Evolutionary conservation across 2,888 invertebrate genomes (phyloP).

Genomic region (Athripsodes cinereus): DNA sequence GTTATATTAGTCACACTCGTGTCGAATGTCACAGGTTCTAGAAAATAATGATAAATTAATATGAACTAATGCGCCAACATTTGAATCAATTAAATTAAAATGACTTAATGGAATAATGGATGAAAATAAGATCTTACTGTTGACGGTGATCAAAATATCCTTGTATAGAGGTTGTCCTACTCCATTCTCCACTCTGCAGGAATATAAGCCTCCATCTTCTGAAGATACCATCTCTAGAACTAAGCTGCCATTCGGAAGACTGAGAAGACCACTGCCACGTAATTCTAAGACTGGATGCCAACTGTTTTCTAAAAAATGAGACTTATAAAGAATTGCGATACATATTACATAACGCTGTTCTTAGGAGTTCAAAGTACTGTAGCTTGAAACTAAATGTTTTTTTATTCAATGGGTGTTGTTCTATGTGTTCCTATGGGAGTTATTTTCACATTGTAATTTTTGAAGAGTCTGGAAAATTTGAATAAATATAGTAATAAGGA

Average conservation of each 20-base stretch:
- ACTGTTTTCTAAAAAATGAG: conserved; percentile 37
- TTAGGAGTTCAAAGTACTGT: no score
- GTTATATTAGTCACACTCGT: conserved; percentile 64
- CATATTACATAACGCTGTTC: no score
- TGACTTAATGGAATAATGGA: no score
- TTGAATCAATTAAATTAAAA: no score
- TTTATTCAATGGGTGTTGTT: no score
- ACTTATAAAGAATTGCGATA: no score
- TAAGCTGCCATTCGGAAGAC: conserved; percentile 45
- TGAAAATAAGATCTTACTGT: conserved; percentile 37
- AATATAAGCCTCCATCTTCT: conserved; percentile 46
- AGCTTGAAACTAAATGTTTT: no score
- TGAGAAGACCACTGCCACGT: conserved; percentile 46
- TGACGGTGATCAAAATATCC: conserved; percentile 47
- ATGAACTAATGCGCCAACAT: no score
- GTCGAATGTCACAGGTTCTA: conserved; percentile 74
- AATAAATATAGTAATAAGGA: no score
- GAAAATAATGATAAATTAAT: conserved; percentile 26
- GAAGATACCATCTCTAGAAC: conserved; percentile 46
- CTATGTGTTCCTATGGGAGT: no score
- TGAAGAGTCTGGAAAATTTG: no score
- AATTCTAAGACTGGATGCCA: conserved; percentile 47
- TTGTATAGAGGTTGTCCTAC: conserved; percentile 44
- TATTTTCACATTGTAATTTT: no score
- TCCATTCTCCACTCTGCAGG: conserved; percentile 48